Base-by-base conservation (phyloP, 2,797 vertebrate genomes). In the Enteromius radiatus region DNA sequence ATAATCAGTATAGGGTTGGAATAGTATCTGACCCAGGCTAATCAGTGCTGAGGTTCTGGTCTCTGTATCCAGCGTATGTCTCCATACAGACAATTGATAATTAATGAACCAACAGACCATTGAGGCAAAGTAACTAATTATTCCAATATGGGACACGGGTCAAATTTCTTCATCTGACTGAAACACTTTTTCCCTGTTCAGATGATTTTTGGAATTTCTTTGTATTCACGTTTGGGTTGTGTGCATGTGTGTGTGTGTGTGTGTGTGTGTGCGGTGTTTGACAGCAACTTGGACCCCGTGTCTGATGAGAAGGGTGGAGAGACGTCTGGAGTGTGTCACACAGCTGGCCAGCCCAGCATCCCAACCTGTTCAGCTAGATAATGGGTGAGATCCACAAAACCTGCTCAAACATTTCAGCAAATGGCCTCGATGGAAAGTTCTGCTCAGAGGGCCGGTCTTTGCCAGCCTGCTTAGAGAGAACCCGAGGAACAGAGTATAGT, bases 161-260 rank as follows among this genome's bases (percentile, higher is more conserved):
- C 89, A 88, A 88, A 90, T 94, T 93, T 93, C 93, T 88, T 95
- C 93, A 94, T 94, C 90, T 92, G 91, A 92, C 88, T 90, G 89
- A 90, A 93, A 47, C 38, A 52, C 47, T 71, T 75, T 59, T 82
- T 84, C 86, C 83, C 76, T 69, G 79, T 87, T 89, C 31, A 80
- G 86, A 93, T 92, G 84, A 90, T 93, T 94, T 63, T 94, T 92
- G 83, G 88, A 88, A 87, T 63, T 84, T 89, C 89, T 92, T 89
- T 75, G 80, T 88, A 90, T 90, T 93, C 89, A 73, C 36, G 36
- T 38, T 38, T 38, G 36, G 84, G 86, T 91, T 74, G 45, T 47
- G 3, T 31, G 31, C 31, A 31, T 36, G 36, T 74, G 45, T 47
- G 3, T 74, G 45, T 49, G 3, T 26, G 45, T 80, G 47, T 79